Percentiles rank a stretch among this genome's conserved stretches.
phyloP scores from a whole-genome alignment of 2,888 invertebrate species.

The Chrysotoxum bicinctum region DNA sequence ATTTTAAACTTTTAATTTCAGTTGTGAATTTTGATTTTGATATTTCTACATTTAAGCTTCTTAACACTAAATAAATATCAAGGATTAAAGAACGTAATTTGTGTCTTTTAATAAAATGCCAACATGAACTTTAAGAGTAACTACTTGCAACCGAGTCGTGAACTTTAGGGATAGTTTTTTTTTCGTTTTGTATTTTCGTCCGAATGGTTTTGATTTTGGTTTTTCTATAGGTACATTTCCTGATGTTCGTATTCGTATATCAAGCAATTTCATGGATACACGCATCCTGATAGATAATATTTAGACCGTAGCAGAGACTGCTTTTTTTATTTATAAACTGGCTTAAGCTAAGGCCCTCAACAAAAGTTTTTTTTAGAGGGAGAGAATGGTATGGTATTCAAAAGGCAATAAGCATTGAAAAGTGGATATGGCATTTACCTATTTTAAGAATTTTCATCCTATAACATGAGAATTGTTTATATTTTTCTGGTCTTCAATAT shows the following conservation, averaged over 20 bases:
- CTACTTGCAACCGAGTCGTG: background rate
- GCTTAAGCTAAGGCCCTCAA: conserved; percentile 3
- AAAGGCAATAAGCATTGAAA: background rate
- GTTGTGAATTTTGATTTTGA: too few species aligned
- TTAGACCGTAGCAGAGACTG: conserved; percentile 45
- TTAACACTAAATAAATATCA: too few species aligned
- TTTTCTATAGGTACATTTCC: background rate
- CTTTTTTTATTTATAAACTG: conserved; percentile 5
- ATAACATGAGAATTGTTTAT: too few species aligned
- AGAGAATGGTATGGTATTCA: background rate
- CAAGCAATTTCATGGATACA: conserved; percentile 65
- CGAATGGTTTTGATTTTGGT: conserved; percentile 1
- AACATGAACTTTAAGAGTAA: background rate
- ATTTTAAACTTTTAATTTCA: too few species aligned
- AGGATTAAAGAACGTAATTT: too few species aligned
- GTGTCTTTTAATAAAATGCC: too few species aligned
- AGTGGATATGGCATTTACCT: too few species aligned
- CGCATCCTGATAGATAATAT: conserved; percentile 39
- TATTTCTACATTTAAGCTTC: too few species aligned
- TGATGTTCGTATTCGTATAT: conserved; percentile 37
- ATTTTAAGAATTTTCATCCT: too few species aligned
- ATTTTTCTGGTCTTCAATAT: too few species aligned
- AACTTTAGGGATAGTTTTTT: background rate
- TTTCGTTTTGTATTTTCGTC: background rate
- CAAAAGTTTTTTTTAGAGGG: background rate